Evolutionary conservation across 2,888 invertebrate genomes (phyloP), one percentile per base, ranked within the genome.

Genomic region (Pristionchus mayeri): DNA sequence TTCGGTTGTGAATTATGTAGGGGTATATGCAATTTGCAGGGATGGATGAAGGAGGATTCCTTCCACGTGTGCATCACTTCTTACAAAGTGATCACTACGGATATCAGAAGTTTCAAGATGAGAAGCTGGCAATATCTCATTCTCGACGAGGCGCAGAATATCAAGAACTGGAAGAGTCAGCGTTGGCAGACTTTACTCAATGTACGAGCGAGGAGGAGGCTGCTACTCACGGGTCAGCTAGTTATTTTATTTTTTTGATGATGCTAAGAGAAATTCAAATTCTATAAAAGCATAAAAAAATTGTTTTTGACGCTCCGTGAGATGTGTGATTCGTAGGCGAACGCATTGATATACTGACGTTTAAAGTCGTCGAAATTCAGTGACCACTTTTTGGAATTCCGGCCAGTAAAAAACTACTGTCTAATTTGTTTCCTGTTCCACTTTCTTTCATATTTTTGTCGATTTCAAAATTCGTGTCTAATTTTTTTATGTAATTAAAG

Each of bases 101-200:
- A 99, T 94, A 98, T 98, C 94, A 96, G 97, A 93, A 96, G 97
- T 93, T 99, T 99, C 94, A 95, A 98, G 84, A 95, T 87, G 57
- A 76, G 86, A 94, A 96, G 97, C 89, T 99, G 99, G 98, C 97
- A 97, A 93, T 99, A 98, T 93, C 95, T 99, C 79, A 97, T 99
- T 88, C 95, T 99, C 84, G 98, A 99, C 93, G 98, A 94, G 92
- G 98, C 98, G 54, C 99, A 99, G 93, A 98, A 99, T 93, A 99
- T 99, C 87, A 99, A 99, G 94, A 99, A 99, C 94, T 99, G 98
- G 93, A 98, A 98, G 93, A 98, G 98, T 30, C 98, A 98, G 93
- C 95, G 99, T 87, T 99, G 99, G 99, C 98, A 98, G 94, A 95
- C 97, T 92, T 94, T 99, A 89, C 94, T 99, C 85, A 98, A 97